Evolutionary conservation across 2,113 vertebrate genomes (phyloP).

Genomic region (Galbula dea): DNA sequence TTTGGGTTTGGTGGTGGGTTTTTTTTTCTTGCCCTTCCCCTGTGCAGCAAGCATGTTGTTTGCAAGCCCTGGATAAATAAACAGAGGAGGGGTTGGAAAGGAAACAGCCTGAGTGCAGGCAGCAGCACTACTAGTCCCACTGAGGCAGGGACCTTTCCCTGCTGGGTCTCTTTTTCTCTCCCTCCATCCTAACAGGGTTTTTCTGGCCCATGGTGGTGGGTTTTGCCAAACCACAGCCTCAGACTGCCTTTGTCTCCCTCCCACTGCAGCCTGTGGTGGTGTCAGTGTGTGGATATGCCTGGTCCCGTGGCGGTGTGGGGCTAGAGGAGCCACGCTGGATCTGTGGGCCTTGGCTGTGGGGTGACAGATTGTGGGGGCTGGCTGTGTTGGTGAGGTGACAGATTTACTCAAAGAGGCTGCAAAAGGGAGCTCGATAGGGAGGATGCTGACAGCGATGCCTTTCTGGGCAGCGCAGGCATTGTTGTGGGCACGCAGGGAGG

Average conservation of each 20-base stretch:
- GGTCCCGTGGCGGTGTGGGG: not conserved
- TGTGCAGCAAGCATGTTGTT: not conserved
- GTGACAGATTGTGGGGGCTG: not conserved
- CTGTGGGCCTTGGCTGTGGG: not conserved
- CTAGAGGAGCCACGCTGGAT: not conserved
- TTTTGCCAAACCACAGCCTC: not conserved
- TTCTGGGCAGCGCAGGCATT: accelerated
- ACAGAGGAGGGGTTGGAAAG: not conserved
- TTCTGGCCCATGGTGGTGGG: accelerated
- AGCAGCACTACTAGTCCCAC: not conserved
- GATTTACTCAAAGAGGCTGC: not conserved
- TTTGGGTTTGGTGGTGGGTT: not conserved
- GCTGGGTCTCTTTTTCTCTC: not conserved
- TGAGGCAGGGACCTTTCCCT: not conserved
- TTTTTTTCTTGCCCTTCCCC: not conserved
- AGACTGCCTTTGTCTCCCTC: not conserved
- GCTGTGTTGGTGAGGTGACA: not conserved
- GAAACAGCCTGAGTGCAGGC: not conserved
- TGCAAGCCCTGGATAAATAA: not conserved
- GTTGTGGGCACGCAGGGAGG: not conserved
- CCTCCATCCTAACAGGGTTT: not conserved
- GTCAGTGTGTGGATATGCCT: accelerated
- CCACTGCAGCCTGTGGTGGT: accelerated
- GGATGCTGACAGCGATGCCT: accelerated
- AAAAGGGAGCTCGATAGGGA: no score